Base-by-base conservation (phyloP, 30 jellyfish, hydroid and myxozoan genomes). In the Pseudorhiza aurosa region DNA sequence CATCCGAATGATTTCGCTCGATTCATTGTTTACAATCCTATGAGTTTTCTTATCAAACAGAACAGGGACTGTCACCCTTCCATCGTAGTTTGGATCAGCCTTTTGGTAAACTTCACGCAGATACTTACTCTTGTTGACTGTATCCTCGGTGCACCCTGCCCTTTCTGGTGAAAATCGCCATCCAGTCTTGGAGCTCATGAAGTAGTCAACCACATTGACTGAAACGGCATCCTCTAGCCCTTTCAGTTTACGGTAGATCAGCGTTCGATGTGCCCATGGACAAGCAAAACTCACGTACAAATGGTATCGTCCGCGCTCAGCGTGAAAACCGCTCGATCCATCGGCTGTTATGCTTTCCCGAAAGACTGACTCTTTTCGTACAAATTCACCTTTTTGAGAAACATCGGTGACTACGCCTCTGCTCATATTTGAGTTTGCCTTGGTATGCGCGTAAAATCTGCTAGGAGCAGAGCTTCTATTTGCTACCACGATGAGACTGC, bases 1-100 rank as follows among this genome's bases (percentile, higher is more conserved):
- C 97, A 93, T 93, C 56, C 96, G 85, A 55, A 93, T 65, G 44
- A 93, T 93, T 39, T 86, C 98, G 22, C 91, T 78, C 0, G 92
- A 86, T 37, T 60, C 93, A 60, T 77, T 90, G 70, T 60, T 83
- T 11, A 90, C 98, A 29, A 90, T 78, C 40, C 44, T 90, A 65
- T 75, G 75, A 6, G 87, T 77, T 65, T 90, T 68, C 81, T 87
- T 90, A 65, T 90, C 98, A 36, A 82, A 90, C 50, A 90, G 64
- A 27, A 83, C 89, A 1, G 98, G 98, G 39, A 90, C 96, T 42
- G 95, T 68, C 18, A 63, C 57, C 60, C 89, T 63, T 18, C 98
- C 98, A 22, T 32, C 72, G 63, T 90, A 90, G 19, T 75, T 67
- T 12, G 88, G 91, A 35, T 87, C 88, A 10, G 89, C 82, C 30